Conservation (phyloP, 2,113 vertebrate species). For the Nansenia antarctica region DNA sequence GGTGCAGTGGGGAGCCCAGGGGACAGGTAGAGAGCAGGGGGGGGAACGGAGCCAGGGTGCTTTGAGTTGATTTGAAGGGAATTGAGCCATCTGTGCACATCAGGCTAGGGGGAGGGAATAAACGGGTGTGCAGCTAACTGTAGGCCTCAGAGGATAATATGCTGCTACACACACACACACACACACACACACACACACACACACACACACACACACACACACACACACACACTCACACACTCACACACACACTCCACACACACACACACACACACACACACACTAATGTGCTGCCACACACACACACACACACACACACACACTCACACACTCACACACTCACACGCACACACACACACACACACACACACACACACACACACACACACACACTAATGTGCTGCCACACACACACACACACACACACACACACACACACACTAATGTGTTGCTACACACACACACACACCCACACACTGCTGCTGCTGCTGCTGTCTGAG, state of each 20-base stretch:
- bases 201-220: no score
- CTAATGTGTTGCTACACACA: neutral
- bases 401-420: neutral
- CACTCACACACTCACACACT: neutral
- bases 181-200: no score
- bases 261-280: no score
- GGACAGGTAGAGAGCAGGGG: no score
- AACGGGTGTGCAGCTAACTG: neutral
- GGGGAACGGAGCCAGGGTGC: no score
- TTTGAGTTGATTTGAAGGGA: neutral
- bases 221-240: no score
- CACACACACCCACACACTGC: no score
- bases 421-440: neutral
- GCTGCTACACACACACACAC: no score
- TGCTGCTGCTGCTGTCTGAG: slow-evolving; percentile 3
- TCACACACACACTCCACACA: no score
- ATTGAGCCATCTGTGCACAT: neutral
- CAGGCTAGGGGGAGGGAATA: neutral
- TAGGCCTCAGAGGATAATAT: no score
- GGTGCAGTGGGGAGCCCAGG: neutral
- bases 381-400: no score
- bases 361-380: neutral
- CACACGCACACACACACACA: neutral
- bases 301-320: neutral
- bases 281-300: no score